Conservation (phyloP, 2,888 invertebrate species). For the Agrilus mali region DNA sequence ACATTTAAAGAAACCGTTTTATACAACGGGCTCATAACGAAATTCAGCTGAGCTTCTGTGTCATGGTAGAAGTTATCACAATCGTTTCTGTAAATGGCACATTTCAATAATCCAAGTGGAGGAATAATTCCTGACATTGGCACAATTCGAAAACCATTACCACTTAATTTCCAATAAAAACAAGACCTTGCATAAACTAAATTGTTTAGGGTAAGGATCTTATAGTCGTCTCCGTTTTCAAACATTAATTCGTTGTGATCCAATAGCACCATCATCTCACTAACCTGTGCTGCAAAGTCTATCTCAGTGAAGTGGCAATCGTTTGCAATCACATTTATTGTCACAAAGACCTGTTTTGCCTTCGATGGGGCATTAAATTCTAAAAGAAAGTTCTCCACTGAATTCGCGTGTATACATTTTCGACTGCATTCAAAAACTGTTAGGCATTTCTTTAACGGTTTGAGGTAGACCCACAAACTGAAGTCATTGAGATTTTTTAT, state of each 20-base stretch:
- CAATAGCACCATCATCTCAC: slow-evolving; percentile 18
- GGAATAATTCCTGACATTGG: slow-evolving; percentile 41
- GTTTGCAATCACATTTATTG: slow-evolving; percentile 32
- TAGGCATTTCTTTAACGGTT: slow-evolving; percentile 15
- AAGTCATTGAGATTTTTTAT: slow-evolving; percentile 31
- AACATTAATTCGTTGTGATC: too few species aligned
- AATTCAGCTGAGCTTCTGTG: too few species aligned
- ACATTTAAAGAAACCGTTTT: too few species aligned
- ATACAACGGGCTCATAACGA: too few species aligned
- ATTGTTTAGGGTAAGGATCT: too few species aligned
- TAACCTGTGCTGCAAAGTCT: slow-evolving; percentile 30
- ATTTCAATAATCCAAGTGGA: slow-evolving; percentile 21
- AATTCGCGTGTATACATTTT: slow-evolving; percentile 13
- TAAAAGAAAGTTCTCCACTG: slow-evolving; percentile 16
- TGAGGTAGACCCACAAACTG: slow-evolving; percentile 20
- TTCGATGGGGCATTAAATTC: slow-evolving; percentile 18
- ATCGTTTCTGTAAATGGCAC: too few species aligned
- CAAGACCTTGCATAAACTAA: too few species aligned
- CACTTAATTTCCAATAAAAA: slow-evolving; percentile 39
- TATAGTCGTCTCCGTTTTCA: too few species aligned
- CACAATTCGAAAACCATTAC: slow-evolving; percentile 36
- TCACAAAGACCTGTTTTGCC: slow-evolving; percentile 26
- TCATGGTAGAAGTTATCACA: too few species aligned
- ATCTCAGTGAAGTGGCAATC: slow-evolving; percentile 31
- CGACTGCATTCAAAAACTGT: slow-evolving; percentile 15